Base-by-base conservation (phyloP, 2,888 invertebrate genomes). In the Lycophotia porphyrea region DNA sequence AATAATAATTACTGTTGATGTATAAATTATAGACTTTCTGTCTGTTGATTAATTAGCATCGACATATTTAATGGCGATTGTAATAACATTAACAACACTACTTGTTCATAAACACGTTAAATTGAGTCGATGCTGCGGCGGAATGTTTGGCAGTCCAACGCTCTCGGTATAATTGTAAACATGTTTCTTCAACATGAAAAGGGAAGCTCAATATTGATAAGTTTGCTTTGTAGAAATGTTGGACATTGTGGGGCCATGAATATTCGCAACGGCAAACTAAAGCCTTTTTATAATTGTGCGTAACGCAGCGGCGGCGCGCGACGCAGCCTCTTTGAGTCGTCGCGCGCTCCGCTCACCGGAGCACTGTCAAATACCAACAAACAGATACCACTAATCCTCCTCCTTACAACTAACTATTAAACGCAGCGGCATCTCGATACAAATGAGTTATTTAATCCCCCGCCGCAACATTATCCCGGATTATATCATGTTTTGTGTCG, bases 401-500 rank as follows among this genome's bases (percentile, higher is more conserved):
- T 92, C 89, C 92, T 91, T 90, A 93, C 93, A 93, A 93, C 92
- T 91, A 93, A 92, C 90, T 91, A 92, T 91, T 91, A 93, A 94
- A 93, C 90, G 87, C 92, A 91, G 92, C 94, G 94, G 92, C 93
- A 93, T 93, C 91, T 93, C 90, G 91, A 91, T 92, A 93, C 94
- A 95, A 94, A 95, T 94, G 92, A 93, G 92, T 92, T 91, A 91
- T 93, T 91, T 92, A 94, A 95, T 93, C 93, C 93, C 88, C 88
- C 84, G 86, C 93, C 94, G 94, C 94, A 94, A 93, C 91, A 93
- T 93, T 92, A 94, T 90, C 92, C 91, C 88, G 93, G 95, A 95
- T 96, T 95, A 95, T 92, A 94, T 92, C 90, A 88, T 91, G 92
- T 94, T 94, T 94, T 95, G 93, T 94, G 90, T 90, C 91, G 91